These are phyloP conservation scores for Drosophila limbata DNA, from an alignment of 2,888 invertebrate genomes.

Conservation along the genomic window DNA sequence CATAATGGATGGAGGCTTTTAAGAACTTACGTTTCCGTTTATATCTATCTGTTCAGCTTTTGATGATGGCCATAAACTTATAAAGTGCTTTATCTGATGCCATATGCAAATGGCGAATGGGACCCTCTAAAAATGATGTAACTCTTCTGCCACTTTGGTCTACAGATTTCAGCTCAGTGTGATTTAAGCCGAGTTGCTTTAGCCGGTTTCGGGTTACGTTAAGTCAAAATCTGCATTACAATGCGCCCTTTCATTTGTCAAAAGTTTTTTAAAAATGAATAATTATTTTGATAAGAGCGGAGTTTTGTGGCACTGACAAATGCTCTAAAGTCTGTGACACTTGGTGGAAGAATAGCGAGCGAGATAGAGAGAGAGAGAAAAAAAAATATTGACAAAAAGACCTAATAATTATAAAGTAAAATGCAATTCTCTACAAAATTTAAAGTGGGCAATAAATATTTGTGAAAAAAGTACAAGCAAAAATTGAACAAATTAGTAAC, in stretches of 20 bases:
- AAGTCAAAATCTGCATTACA: constrained; percentile 71
- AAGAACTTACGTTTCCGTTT: constrained; percentile 51
- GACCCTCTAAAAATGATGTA: constrained; percentile 33
- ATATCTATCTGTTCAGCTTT: constrained; percentile 28
- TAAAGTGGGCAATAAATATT: too few species aligned
- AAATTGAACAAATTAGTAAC: too few species aligned
- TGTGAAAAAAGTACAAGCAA: too few species aligned
- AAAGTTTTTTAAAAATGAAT: constrained; percentile 39
- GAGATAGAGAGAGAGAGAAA: too few species aligned
- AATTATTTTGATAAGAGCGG: constrained; percentile 35
- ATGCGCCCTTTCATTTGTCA: constrained; percentile 66
- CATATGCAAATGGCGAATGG: constrained; percentile 52
- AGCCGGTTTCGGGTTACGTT: constrained; percentile 52
- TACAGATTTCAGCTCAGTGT: background rate
- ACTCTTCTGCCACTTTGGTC: too few species aligned
- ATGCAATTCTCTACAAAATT: background rate
- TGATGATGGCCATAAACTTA: constrained; percentile 50
- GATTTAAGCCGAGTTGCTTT: constrained; percentile 23
- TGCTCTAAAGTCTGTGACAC: constrained; percentile 13
- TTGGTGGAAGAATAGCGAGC: background rate
- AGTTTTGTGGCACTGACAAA: constrained; percentile 12
- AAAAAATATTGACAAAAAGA: background rate
- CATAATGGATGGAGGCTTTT: constrained; percentile 45
- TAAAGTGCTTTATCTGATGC: constrained; percentile 54
- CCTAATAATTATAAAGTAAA: background rate